Evolutionary conservation across 1,140 invertebrate genomes (phyloP).

Genomic region (Hypothenemus hampei): DNA sequence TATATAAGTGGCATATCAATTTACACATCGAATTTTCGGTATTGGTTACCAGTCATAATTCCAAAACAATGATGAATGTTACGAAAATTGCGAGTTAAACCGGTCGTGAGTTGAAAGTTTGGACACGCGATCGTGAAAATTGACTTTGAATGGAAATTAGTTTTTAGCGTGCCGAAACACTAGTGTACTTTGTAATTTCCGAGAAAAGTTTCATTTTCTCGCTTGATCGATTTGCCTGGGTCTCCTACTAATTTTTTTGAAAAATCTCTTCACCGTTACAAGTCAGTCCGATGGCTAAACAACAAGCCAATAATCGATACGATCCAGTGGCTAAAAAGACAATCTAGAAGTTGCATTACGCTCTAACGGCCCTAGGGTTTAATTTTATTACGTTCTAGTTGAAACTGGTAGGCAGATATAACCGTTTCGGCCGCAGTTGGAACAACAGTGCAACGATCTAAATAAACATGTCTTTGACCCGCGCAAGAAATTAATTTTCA

Average conservation of each 20-base stretch:
- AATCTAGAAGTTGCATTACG: conserved; percentile 11
- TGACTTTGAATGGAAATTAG: conserved; percentile 17
- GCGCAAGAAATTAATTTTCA: conserved; percentile 11
- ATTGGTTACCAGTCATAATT: conserved; percentile 3
- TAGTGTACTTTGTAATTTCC: conserved; percentile 4
- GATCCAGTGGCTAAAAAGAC: conserved; percentile 9
- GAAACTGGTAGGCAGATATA: conserved; percentile 11
- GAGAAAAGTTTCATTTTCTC: conserved; percentile 2
- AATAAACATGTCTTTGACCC: conserved; percentile 2
- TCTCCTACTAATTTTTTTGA: conserved; percentile 2
- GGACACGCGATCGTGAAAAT: conserved; percentile 16
- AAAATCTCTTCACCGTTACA: conserved; percentile 11
- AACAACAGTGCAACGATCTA: conserved; percentile 4
- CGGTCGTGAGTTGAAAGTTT: conserved; percentile 9
- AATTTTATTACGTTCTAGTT: conserved; percentile 16
- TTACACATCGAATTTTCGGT: conserved; percentile 12
- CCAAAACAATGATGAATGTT: conserved; percentile 12
- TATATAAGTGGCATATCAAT: conserved; percentile 10
- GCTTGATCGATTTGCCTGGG: background rate
- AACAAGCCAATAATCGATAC: conserved; percentile 5
- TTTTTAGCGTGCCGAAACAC: conserved; percentile 18
- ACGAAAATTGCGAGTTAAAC: conserved; percentile 14
- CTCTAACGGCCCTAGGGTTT: conserved; percentile 2
- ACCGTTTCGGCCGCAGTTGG: background rate
- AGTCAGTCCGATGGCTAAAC: conserved; percentile 14